Evolutionary conservation across 2,113 vertebrate genomes (phyloP).

Genomic region (Rhineura floridana): DNA sequence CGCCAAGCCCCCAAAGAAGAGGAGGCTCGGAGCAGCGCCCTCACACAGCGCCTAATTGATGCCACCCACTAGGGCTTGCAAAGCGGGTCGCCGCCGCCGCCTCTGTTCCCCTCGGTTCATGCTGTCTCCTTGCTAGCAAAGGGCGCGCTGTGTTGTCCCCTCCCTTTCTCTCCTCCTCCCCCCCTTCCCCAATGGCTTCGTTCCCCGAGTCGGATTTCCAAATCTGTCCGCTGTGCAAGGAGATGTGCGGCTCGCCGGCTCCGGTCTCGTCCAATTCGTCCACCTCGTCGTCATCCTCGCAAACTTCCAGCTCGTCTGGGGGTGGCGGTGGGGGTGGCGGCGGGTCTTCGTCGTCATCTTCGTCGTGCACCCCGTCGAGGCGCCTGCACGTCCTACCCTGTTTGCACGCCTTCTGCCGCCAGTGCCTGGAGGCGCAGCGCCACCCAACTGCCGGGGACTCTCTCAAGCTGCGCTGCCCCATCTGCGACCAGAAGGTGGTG

Average conservation of each 20-base stretch:
- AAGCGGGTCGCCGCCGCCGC: background rate
- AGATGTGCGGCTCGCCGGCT: conserved; percentile 90
- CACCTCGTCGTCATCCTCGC: conserved; percentile 88
- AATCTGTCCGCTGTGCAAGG: conserved; percentile 91
- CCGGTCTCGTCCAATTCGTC: conserved; percentile 88
- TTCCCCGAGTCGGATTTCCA: conserved; percentile 92
- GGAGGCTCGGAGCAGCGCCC: conserved; percentile 41
- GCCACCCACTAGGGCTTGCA: conserved; percentile 42
- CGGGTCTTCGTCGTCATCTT: conserved; percentile 59
- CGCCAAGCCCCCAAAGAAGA: background rate
- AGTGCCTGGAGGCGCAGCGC: conserved; percentile 90
- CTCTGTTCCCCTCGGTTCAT: background rate
- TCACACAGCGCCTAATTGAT: conserved; percentile 57
- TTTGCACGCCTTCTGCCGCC: conserved; percentile 92
- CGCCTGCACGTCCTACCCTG: conserved; percentile 91
- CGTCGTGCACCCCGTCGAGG: conserved; percentile 65
- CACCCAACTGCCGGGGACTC: conserved; percentile 78
- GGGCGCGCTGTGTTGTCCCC: conserved; percentile 46
- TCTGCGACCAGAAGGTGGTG: conserved; percentile 91
- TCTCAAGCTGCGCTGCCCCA: conserved; percentile 88
- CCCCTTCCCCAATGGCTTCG: conserved; percentile 86
- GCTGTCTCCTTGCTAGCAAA: conserved; percentile 61
- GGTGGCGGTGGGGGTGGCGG: conserved; percentile 48
- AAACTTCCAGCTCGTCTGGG: conserved; percentile 79
- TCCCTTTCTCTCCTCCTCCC: conserved; percentile 14